Evolutionary conservation across 2,113 vertebrate genomes (phyloP).

Genomic region (Tachuris rubrigastra): DNA sequence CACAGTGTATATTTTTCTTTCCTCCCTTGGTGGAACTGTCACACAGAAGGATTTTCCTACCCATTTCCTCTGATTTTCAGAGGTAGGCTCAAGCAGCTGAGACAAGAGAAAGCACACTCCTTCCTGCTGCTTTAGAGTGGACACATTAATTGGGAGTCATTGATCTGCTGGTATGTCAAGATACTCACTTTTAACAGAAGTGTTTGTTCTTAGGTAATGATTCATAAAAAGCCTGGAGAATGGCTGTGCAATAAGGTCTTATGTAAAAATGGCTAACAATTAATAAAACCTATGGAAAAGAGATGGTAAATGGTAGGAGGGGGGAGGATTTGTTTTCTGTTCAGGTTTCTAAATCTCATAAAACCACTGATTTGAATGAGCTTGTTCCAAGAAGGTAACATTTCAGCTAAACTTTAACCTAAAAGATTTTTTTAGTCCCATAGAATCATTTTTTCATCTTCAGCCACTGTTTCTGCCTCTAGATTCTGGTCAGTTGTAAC

Average conservation of each 20-base stretch:
- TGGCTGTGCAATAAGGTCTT: neutral
- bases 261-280: neutral
- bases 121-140: neutral
- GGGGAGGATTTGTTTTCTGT: neutral
- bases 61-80: neutral
- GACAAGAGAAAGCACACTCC: neutral
- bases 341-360: neutral
- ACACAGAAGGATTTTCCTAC: neutral
- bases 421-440: neutral
- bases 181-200: neutral
- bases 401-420: neutral
- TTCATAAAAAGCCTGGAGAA: neutral
- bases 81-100: neutral
- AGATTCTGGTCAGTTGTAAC: neutral
- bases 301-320: neutral
- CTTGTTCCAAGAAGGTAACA: neutral
- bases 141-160: neutral
- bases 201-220: neutral
- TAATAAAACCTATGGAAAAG: neutral
- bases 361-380: neutral
- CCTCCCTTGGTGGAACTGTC: neutral
- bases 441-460: neutral
- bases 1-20: neutral
- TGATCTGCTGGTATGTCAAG: neutral
- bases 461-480: neutral